Evolutionary conservation across 2,888 invertebrate species (phyloP), one percentile per base, ranked within the genome.

Genomic region (Agrochola litura): DNA sequence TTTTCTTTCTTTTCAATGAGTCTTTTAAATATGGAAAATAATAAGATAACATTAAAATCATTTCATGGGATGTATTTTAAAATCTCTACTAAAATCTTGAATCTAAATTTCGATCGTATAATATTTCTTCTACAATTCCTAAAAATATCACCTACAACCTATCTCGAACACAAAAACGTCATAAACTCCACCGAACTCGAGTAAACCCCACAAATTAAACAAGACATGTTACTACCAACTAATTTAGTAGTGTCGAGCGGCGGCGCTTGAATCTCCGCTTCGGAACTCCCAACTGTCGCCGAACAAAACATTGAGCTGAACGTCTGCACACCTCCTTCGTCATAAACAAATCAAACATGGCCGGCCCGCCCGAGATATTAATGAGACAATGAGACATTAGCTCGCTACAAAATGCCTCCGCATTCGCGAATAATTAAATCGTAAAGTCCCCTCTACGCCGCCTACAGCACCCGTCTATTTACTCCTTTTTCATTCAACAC

Each of bases 351-450:
- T 96, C 96, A 96, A 96, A 96, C 95, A 96, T 96, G 96, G 96
- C 96, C 93, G 95, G 93, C 94, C 94, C 93, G 92, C 94, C 92
- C 93, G 93, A 95, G 96, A 96, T 96, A 96, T 96, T 96, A 96
- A 96, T 96, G 96, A 96, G 96, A 96, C 96, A 96, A 96, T 96
- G 95, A 96, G 96, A 95, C 96, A 96, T 96, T 96, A 96, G 96
- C 94, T 93, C 95, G 95, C 94, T 96, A 96, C 96, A 96, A 96
- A 96, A 96, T 96, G 96, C 96, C 96, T 96, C 96, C 95, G 96
- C 95, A 96, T 96, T 96, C 95, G 96, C 96, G 95, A 96, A 96
- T 96, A 96, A 96, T 96, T 96, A 96, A 96, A 96, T 96, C 96
- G 96, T 96, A 96, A 96, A 96, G 96, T 94, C 96, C 96, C 96